Percentiles rank a stretch among this genome's conserved stretches.
Conservation (phyloP, 1,140 invertebrate species). For the Anthonomus grandis region DNA sequence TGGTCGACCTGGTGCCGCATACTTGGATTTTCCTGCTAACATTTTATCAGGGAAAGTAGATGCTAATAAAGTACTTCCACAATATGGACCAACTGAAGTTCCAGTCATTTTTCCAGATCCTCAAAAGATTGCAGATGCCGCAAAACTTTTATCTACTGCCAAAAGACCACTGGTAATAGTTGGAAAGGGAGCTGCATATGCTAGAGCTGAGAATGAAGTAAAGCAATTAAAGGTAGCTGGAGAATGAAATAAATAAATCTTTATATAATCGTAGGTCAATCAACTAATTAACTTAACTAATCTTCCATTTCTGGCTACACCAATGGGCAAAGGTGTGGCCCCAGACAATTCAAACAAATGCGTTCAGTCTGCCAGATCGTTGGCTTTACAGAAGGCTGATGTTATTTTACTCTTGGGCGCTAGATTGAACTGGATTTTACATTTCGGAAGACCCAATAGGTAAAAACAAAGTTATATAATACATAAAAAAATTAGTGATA, state of each 20-base stretch:
- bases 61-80: constrained; percentile 48
- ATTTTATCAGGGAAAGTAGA: constrained; percentile 50
- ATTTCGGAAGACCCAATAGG: constrained; percentile 84
- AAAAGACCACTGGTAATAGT: constrained; percentile 83
- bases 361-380: constrained; percentile 81
- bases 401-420: constrained; percentile 87
- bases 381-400: constrained; percentile 83
- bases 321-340: constrained; percentile 96
- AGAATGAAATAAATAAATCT: neutral
- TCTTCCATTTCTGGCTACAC: constrained; percentile 88
- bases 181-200: constrained; percentile 92
- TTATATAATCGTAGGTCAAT: constrained; percentile 3
- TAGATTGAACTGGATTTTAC: constrained; percentile 94
- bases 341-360: constrained; percentile 74
- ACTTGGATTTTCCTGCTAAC: constrained; percentile 89
- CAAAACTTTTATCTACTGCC: constrained; percentile 65
- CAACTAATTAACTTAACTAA: constrained; percentile 68
- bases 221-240: constrained; percentile 13
- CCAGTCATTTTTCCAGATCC: constrained; percentile 69
- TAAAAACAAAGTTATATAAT: too few species aligned
- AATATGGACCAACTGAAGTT: constrained; percentile 55
- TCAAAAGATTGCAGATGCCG: constrained; percentile 63
- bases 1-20: constrained; percentile 84
- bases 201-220: constrained; percentile 68
- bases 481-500: too few species aligned